Evolutionary conservation across 2,113 vertebrate species (phyloP), one percentile per base, ranked within the genome.

Genomic region (Phyllostomus discolor): DNA sequence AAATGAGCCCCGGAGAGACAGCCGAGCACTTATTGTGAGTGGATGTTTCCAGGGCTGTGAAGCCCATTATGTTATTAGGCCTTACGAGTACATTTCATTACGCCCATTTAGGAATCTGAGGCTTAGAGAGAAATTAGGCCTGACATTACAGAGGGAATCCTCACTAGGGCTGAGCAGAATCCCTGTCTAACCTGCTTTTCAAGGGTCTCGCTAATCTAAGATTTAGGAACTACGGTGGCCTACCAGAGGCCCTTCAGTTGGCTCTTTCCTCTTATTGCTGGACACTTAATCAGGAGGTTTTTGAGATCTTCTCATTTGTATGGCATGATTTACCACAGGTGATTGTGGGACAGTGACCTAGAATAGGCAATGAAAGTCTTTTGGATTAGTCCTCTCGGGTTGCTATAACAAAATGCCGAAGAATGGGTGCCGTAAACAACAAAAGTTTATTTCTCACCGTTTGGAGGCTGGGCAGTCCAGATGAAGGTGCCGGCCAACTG

Each of bases 241-340:
- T 46, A 11, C 33, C 19, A 59, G 67, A 92, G 64, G 4, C 31
- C 17, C 12, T 95, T 70, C 31, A 66, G 20, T 14, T 87, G 80
- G 76, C 46, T 89, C 33, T 92, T 90, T 14, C 20, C n/a, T 94
- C 41, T 79, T 86, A 41, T 14, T 73, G 80, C 54, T 93, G 8
- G 93, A 75, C 54, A 94, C 57, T 93, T 80, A 80, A 79, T 67
- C 69, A 80, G 90, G 52, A 90, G 35, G 28, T 48, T 94, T 75
- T 54, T 50, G 33, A 75, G 48, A 92, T 73, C 31, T 52, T 80
- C n/a, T 96, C 9, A 82, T 95, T 87, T 79, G 11, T 52, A 12
- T 64, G 48, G 20, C 10, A 11, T 85, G 52, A 57, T 82, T 90
- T 88, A 48, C 33, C 57, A 64, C 2, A 35, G 54, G 35, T 75